Base-by-base conservation (phyloP, 2,113 vertebrate species). In the Aspiorhynchus laticeps region DNA sequence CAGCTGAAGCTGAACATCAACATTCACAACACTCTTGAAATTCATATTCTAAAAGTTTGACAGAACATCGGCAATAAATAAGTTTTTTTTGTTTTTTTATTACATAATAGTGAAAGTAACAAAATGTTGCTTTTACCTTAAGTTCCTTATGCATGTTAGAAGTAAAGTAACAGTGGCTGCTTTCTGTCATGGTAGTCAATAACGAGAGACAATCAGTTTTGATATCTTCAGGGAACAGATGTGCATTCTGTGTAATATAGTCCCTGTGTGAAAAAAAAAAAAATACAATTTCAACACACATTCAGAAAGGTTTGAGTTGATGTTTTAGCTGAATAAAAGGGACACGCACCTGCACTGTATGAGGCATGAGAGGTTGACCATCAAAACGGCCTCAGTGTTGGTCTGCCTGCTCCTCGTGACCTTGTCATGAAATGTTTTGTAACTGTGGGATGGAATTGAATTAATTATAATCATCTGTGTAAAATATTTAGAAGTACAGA, bases 301-400 rank as follows among this genome's bases (percentile, higher is more conserved):
- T 73, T 56, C 46, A 46, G 10, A 63, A n/a, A 81, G 12, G 36
- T 71, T 56, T 24, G 14, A 63, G 51, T 8, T 41, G 26, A 83
- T 26, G 26, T 41, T 77, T 48, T 8, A 83, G n/a, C 31, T 15
- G 19, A 81, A 65, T 73, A 10, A 71, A 43, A 79, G 26, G 14
- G 4, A 89, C 41, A 77, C 90, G 87, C 85, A 99, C 98, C 95
- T 93, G 91, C 98, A 94, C 87, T 95, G 88, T 69, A 91, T 33
- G n/a, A 97, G 93, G 74, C 92, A 96, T 92, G 92, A 94, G 53
- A 98, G 93, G 86, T 95, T 96, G 12, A 97, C 95, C 33, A 97
- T 97, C 46, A 97, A 14, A 4, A 95, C 88, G 1, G 94, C 89
- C 46, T 85, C 93, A 86, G 93, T 95, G 88, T 96, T 89, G 0